A percentile compares a stretch with the other conserved stretches of the same genome.
Conservation (phyloP, 2,797 vertebrate species). For the Chloroceryle amazona region DNA sequence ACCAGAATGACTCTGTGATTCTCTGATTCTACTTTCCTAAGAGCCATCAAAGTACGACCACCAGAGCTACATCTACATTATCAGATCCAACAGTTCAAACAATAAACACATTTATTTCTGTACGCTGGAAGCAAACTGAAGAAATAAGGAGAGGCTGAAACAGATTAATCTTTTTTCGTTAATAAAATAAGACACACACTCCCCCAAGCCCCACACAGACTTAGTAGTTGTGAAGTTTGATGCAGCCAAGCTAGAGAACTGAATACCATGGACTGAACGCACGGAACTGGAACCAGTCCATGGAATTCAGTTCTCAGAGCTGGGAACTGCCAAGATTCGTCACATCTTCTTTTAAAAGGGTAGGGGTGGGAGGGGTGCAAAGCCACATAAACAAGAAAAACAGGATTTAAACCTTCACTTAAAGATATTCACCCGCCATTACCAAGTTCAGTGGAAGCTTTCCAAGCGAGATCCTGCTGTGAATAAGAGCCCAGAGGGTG, state of each 20-base stretch:
- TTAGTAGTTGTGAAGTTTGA: slow-evolving; percentile 49
- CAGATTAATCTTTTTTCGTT: not conserved
- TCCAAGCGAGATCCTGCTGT: not conserved
- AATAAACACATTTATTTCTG: not conserved
- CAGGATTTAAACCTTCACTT: slow-evolving; percentile 9
- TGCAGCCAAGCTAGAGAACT: slow-evolving; percentile 82
- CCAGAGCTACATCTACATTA: not conserved
- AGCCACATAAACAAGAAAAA: not conserved
- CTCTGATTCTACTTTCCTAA: not conserved
- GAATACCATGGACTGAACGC: slow-evolving; percentile 78
- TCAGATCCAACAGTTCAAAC: not conserved
- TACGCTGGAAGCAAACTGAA: not conserved
- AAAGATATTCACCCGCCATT: not conserved
- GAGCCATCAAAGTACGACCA: not conserved
- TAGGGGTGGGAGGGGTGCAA: not conserved
- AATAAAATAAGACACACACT: not conserved
- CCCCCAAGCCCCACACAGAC: not conserved
- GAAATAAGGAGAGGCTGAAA: slow-evolving; percentile 22
- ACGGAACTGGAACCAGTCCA: slow-evolving; percentile 78
- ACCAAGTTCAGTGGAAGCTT: not conserved
- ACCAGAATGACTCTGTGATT: not conserved
- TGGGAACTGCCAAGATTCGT: slow-evolving; percentile 76
- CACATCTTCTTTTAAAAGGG: slow-evolving; percentile 65
- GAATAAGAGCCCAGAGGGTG: not conserved
- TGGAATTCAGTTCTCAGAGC: slow-evolving; percentile 86